Base-by-base conservation (phyloP, 53 echinoderm and acorn worm genomes). In the Temnopleurus reevesii region DNA sequence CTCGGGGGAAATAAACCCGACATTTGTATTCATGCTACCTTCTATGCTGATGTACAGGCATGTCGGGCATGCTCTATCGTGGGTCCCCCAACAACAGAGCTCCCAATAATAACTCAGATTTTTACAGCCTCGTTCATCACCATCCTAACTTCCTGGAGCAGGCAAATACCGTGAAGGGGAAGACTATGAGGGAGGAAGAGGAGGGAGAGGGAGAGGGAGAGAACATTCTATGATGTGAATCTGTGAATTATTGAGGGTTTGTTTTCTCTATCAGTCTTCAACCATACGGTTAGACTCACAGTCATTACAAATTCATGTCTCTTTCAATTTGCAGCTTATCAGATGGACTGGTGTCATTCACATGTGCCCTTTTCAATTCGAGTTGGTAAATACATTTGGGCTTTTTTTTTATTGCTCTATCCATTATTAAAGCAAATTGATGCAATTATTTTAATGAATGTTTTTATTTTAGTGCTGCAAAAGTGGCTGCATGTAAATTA, bases 221-320 rank as follows among this genome's bases (percentile, higher is more conserved):
- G 36, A 71, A 71, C 71, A 71, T 71, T 71, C 71, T 71, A 71
- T 5, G 71, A 71, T 12, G 41, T 36, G 6, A 19, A 41, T 41
- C 71, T 41, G 31, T 80, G 80, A 80, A 80, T 80, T 80, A 80
- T 80, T 80, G 51, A 80, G 80, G 46, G 29, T 5, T 80, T 80
- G 80, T 80, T 80, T 80, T 80, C 23, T 29, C 45, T 80, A 47
- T 80, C 80, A 80, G 45, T 51, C 47, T 41, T 80, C 80, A 80
- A 46, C 80, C 45, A 29, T 80, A 80, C 36, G 45, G 80, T 29
- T n/a, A 71, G 41, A 71, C 41, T 36, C 71, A 5, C 38, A n/a
- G 12, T 71, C 63, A 71, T 71, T 71, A 71, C 43, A 41, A 71
- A 71, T 71, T 18, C 43, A 71, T 38, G 71, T 41, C n/a, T 36